phyloP scores from a whole-genome alignment of 2,888 invertebrate species.

The Sminthurinus aureus region DNA sequence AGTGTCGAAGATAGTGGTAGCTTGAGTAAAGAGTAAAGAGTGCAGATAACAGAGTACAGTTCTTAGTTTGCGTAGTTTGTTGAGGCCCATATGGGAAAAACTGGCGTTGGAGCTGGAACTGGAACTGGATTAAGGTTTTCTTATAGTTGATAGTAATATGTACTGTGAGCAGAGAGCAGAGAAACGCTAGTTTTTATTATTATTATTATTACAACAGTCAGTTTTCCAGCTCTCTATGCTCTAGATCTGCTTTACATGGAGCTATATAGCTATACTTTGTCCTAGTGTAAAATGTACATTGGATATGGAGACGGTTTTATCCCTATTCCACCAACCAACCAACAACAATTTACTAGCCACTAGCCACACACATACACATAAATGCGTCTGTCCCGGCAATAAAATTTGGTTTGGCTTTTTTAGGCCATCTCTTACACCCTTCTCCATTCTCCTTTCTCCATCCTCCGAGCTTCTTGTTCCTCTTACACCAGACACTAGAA shows the following conservation, averaged over 20 bases:
- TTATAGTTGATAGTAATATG: too few relatives aligned
- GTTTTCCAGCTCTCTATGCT: too few relatives aligned
- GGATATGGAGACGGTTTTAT: background rate
- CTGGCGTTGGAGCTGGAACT: too few relatives aligned
- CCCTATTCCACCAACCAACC: background rate
- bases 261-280: background rate
- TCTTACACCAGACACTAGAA: background rate
- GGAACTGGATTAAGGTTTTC: too few relatives aligned
- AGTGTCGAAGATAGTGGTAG: too few relatives aligned
- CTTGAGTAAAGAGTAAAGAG: too few relatives aligned
- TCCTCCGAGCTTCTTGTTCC: background rate
- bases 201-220: too few relatives aligned
- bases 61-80: too few relatives aligned
- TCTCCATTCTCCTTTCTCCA: background rate
- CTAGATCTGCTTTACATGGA: background rate
- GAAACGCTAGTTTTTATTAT: too few relatives aligned
- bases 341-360: slow-evolving; percentile 15
- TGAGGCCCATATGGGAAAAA: too few relatives aligned
- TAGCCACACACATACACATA: background rate
- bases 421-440: slow-evolving; percentile 12
- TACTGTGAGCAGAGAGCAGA: too few relatives aligned
- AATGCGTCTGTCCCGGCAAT: slow-evolving; percentile 11
- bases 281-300: background rate
- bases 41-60: too few relatives aligned
- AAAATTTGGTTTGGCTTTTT: slow-evolving; percentile 14